Base-by-base conservation (phyloP, 2,113 vertebrate genomes). In the Elephas maximus region DNA sequence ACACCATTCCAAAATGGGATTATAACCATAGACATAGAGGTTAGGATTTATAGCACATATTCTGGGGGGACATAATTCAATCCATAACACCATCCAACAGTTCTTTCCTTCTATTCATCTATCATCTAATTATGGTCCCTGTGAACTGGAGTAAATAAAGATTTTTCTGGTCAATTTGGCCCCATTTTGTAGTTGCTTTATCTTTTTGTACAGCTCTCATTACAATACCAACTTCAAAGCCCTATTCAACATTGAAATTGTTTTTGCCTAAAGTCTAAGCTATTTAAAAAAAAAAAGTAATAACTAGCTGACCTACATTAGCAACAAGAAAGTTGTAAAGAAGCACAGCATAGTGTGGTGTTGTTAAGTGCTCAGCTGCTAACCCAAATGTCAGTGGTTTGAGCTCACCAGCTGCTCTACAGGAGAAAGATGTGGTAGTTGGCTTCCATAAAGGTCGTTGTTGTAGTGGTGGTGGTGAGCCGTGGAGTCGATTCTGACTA, bases 151-250 rank as follows among this genome's bases (percentile, higher is more conserved):
- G 28, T 44, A 94, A 93, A 76, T 86, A 81, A 92, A 60, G 57
- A 76, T 60, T 86, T 91, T 76, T 45, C 77, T 67, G 48, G 77
- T 78, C 90, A 92, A 3, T 80, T 92, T 90, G 92, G 33, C 7
- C 79, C 18, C n/a, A 77, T 63, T 57, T 26, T 88, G 33, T 69
- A 88, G 48, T 30, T 95, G 60, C 89, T 96, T 95, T 91, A 82
- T 82, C 26, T 53, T 20, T 93, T 71, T 88, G 45, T 28, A 85
- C 78, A 87, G 10, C 17, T 74, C 14, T 73, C 53, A 84, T 15
- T 10, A 28, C 21, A 95, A 81, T 15, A 88, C 37, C n/a, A 82
- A 41, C n/a, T 85, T 96, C 76, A 95, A 65, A 91, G 53, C 21
- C 28, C 69, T 76, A 73, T 21, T 77, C 76, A 97, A 67, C 12